phyloP scores from a whole-genome alignment of 2,888 invertebrate species.

The Stictocephala bisonia region DNA sequence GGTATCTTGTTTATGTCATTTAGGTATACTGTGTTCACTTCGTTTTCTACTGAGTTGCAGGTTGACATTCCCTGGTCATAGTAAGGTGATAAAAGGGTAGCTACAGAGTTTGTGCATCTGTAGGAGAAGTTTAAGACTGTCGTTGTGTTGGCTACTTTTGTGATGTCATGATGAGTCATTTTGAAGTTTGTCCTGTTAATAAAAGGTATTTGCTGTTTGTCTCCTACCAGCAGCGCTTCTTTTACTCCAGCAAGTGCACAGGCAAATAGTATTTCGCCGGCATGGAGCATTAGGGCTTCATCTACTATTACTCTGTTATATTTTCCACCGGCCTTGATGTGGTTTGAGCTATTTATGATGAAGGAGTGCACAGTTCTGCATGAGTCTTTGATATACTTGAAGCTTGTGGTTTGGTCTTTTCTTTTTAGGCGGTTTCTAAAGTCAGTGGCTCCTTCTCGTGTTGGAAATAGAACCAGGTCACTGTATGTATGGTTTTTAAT shows the following conservation, averaged over 20 bases:
- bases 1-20: not conserved
- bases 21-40: not conserved
- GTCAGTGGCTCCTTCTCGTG: not conserved
- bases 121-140: too few species aligned
- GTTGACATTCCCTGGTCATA: not conserved
- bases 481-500: not conserved
- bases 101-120: not conserved
- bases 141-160: not conserved
- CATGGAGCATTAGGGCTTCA: not conserved
- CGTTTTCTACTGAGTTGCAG: not conserved
- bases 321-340: not conserved
- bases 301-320: not conserved
- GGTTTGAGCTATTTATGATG: not conserved
- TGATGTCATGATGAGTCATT: not conserved
- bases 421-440: not conserved
- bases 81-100: not conserved
- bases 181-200: slow-evolving; percentile 1
- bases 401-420: not conserved
- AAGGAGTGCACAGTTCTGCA: not conserved
- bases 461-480: slow-evolving; percentile 2
- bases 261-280: not conserved
- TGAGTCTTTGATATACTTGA: not conserved
- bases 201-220: not conserved
- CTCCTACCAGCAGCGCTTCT: not conserved
- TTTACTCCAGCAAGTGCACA: slow-evolving; percentile 13